phyloP scores from a whole-genome alignment of 2,888 invertebrate species.

The Drosophila diplacantha region DNA sequence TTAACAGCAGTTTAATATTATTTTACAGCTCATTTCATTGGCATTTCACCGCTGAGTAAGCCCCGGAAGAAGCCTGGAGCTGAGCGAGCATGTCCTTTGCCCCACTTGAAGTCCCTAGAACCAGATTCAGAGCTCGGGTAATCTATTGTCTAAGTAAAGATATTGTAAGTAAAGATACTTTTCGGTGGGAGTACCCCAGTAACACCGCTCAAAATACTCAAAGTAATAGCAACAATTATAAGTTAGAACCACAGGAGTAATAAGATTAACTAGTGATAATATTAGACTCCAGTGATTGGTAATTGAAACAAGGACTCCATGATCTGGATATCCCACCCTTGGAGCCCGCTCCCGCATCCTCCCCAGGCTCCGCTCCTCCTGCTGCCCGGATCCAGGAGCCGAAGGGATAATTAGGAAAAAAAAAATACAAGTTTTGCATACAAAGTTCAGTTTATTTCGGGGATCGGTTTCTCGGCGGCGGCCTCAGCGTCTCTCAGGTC shows the following conservation, averaged over 20 bases:
- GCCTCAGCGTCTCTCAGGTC: background rate
- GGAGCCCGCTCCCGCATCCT: background rate
- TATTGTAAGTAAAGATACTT: background rate
- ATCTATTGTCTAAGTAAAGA: no score
- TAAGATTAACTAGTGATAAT: no score
- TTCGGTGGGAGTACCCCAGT: background rate
- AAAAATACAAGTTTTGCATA: slow-evolving; percentile 14
- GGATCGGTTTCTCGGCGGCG: background rate
- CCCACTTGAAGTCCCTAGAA: background rate
- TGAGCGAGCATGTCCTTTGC: no score
- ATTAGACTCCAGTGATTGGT: background rate
- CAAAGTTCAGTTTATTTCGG: slow-evolving; percentile 48
- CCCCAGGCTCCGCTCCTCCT: background rate
- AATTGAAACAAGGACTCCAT: background rate
- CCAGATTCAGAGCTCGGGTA: background rate
- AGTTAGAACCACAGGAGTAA: background rate
- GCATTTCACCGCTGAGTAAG: no score
- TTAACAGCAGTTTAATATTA: background rate
- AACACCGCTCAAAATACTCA: background rate
- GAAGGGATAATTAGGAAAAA: background rate
- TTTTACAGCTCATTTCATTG: background rate
- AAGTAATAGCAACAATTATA: no score
- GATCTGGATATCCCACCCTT: background rate
- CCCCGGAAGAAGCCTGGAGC: no score
- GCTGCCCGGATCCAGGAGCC: no score